These are phyloP conservation scores for Neotoxoptera formosana DNA, from an alignment of 1,140 invertebrate genomes.

Conservation along the genomic window DNA sequence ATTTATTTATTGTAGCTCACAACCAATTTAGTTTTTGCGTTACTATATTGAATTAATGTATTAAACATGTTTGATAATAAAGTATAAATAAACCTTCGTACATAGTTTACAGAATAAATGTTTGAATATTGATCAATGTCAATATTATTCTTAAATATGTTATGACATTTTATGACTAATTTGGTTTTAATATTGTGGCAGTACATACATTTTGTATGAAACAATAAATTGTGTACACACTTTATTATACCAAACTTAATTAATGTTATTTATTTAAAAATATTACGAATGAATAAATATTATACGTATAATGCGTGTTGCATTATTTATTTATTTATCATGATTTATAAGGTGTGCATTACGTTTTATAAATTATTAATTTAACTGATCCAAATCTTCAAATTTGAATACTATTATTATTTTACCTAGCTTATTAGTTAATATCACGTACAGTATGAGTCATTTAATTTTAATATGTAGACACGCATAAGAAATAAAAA, in stretches of 20 bases:
- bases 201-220: not conserved
- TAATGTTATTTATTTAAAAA: not conserved
- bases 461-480: not conserved
- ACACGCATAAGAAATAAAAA: not conserved
- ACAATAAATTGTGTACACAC: not conserved
- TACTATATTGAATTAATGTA: not conserved
- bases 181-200: not conserved
- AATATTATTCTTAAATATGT: not conserved
- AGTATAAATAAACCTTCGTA: not conserved
- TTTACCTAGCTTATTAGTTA: not conserved
- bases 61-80: not conserved
- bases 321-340: not conserved
- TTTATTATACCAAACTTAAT: not conserved
- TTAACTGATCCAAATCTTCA: not conserved
- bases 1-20: not conserved
- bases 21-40: not conserved
- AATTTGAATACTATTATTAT: not conserved
- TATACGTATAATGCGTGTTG: not conserved
- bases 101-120: not conserved
- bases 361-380: not conserved
- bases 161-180: not conserved
- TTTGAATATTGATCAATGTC: not conserved
- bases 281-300: not conserved
- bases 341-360: not conserved
- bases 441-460: not conserved